Evolutionary conservation across 2,113 vertebrate genomes (phyloP), one percentile per base, ranked within the genome.

Genomic region (Glaucidium brasilianum): DNA sequence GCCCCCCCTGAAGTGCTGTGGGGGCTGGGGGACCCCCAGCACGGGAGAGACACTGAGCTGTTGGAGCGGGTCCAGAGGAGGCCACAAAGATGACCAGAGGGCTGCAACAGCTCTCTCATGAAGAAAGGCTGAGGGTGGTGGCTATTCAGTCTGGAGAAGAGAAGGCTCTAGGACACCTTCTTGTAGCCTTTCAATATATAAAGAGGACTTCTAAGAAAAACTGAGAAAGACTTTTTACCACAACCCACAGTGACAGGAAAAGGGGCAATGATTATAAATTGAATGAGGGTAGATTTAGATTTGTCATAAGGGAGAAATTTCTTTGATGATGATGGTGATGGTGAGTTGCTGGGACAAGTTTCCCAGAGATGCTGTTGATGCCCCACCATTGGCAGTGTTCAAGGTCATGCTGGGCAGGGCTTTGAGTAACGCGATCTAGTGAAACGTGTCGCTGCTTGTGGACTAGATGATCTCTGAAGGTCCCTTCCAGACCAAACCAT

Each of bases 251-350:
- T 14, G 12, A 72, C 62, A 93, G 32, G 12, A 55, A 25, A 88
- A 0, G 0, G 3, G 27, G 41, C 15, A 79, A 83, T 1, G 5
- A 25, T 45, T 37, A 83, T 3, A 75, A 82, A 83, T 27, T n/a
- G n/a, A 55, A 72, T 75, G 34, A 74, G 3, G 11, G 6, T 22
- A 59, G 19, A 27, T 50, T 63, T 30, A 67, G 8, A 66, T 49
- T 10, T 1, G 1, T 3, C n/a, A 12, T 15, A 49, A 35, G 9
- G 23, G 34, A 74, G 17, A 41, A 72, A 3, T 22, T 30, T 34
- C 10, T 81, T 67, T 56, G 47, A 50, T 7, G 2, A 7, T 52
- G 21, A 47, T 25, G n/a, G n/a, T n/a, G 22, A 18, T 81, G 32
- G 37, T 66, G 62, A 85, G 66, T 52, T 56, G 62, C 3, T 39